Evolutionary conservation across 2,888 invertebrate genomes (phyloP).

Genomic region (Bruchidius siliquastri): DNA sequence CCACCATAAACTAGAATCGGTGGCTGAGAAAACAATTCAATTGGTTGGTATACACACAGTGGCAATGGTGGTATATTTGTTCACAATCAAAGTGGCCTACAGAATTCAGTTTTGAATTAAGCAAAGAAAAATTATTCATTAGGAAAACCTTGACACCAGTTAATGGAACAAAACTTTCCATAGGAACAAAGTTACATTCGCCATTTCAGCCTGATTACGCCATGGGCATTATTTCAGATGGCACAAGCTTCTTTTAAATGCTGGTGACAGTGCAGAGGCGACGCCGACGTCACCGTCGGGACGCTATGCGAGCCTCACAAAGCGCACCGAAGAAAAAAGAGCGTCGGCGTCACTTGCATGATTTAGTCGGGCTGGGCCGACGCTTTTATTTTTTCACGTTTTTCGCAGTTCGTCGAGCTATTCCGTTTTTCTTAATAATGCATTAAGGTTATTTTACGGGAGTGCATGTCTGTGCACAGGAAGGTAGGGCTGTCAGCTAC

Average conservation of each 20-base stretch:
- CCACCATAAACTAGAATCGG: no score
- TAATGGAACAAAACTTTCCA: background rate
- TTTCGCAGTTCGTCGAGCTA: background rate
- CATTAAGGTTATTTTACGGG: background rate
- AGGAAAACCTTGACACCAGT: background rate
- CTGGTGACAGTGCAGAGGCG: background rate
- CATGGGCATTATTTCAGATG: background rate
- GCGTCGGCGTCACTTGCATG: background rate
- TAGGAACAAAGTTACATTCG: background rate
- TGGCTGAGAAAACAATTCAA: no score
- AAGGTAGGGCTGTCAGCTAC: background rate
- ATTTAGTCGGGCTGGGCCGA: background rate
- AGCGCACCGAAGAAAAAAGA: background rate
- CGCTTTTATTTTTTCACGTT: background rate
- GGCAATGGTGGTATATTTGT: no score
- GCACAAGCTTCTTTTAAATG: background rate
- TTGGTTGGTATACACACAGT: no score
- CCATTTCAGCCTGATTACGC: background rate
- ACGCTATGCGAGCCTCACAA: background rate
- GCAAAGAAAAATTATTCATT: background rate
- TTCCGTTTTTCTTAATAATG: background rate
- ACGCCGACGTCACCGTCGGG: background rate
- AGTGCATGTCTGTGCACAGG: background rate
- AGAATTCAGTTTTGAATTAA: no score
- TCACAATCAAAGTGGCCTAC: no score